Base-by-base conservation (phyloP, 2,888 invertebrate genomes). In the Caenorhabditis drosophilae region DNA sequence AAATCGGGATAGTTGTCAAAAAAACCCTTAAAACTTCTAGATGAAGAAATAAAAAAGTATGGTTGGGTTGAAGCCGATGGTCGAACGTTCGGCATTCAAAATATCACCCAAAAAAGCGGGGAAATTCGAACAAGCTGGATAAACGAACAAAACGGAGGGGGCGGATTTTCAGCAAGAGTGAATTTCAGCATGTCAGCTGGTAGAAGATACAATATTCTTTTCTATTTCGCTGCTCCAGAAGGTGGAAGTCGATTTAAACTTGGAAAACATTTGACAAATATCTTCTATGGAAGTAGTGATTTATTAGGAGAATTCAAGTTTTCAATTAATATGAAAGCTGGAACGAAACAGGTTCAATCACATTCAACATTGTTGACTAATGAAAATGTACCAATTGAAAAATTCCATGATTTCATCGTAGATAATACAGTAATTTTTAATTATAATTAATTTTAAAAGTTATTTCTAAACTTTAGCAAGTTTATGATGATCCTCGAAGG, bases 41-140 rank as follows among this genome's bases (percentile, higher is more conserved):
- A 89, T 26, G 94, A 95, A 82, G 88, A 89, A 75, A 85, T 94
- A 40, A 88, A 89, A 4, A 88, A 89, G 40, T 90, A 93, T 83
- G 91, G 92, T 0, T 98, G 98, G 98, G 84, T 89, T 4, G 89
- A 91, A 70, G 97, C 98, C 83, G 96, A 99, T 84, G 96, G 96
- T 0, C 87, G 89, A 35, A 89, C 89, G 7, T 97, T 97, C 85
- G 98, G 98, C 0, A 87, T 91, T 34, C 97, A 98, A 84, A 89
- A 70, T 40, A 63, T 73, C 20, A 50, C 68, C 1, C 69, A 70
- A 16, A 38, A 34, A 36, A 41, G 49, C n/a, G 60, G 47, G 20
- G 49, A 44, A 12, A 55, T 73, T 18, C 48, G 51, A 40, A 66
- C 68, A 0, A 69, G 71, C 34, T 73, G 73, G 73, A 31, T 73